Evolutionary conservation across 2,888 invertebrate genomes (phyloP).

Genomic region (Sericinus montela): DNA sequence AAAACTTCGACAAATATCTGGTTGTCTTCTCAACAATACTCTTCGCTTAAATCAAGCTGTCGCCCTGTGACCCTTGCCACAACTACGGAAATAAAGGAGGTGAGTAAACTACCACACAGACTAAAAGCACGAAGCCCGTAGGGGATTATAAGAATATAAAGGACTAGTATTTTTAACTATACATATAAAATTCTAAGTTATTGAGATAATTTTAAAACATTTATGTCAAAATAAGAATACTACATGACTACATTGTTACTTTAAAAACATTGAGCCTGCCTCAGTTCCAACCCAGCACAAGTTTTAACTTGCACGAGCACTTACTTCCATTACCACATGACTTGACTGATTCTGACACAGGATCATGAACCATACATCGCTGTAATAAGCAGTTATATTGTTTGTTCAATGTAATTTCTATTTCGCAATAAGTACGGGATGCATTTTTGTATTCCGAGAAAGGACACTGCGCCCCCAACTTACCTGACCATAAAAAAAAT

Average conservation of each 20-base stretch:
- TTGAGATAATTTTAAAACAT: no score
- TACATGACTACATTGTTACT: neutral
- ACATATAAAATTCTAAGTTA: no score
- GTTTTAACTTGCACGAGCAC: slow-evolving; percentile 25
- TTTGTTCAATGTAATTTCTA: slow-evolving; percentile 17
- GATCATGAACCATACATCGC: slow-evolving; percentile 32
- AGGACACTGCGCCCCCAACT: slow-evolving; percentile 39
- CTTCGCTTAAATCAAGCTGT: no score
- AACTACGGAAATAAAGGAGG: no score
- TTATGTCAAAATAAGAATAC: no score
- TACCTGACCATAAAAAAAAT: slow-evolving; percentile 52
- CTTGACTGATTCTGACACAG: slow-evolving; percentile 2
- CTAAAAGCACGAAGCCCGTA: no score
- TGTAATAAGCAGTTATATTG: slow-evolving; percentile 22
- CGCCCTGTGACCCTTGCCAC: no score
- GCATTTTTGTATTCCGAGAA: slow-evolving; percentile 41
- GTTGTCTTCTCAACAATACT: neutral
- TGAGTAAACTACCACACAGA: no score
- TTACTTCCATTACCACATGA: slow-evolving; percentile 18
- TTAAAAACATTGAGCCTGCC: neutral
- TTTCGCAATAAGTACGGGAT: slow-evolving; percentile 36
- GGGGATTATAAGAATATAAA: no score
- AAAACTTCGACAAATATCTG: neutral
- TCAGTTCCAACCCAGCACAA: slow-evolving; percentile 17
- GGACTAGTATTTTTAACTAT: no score